phyloP scores from a whole-genome alignment of 1,140 invertebrate genomes.

The Drosophila lowei region DNA sequence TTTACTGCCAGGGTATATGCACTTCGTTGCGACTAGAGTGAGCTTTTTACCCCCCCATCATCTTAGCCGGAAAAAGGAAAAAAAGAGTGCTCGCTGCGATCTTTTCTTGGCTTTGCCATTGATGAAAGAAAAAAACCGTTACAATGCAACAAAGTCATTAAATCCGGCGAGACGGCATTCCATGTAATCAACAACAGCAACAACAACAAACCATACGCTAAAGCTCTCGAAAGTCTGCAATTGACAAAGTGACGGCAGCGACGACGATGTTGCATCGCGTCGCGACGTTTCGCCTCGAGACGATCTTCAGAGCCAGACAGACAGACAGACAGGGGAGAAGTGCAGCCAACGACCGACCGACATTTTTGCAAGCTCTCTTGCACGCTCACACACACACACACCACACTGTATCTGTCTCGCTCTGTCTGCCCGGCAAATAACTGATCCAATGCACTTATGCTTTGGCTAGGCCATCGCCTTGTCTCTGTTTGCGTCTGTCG shows the following conservation, averaged over 20 bases:
- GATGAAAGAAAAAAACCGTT: slow-evolving; percentile 73
- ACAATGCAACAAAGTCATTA: slow-evolving; percentile 74
- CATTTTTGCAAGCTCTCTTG: slow-evolving; percentile 72
- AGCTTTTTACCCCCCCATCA: no score
- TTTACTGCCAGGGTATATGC: no score
- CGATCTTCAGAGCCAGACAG: slow-evolving; percentile 30
- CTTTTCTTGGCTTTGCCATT: slow-evolving; percentile 52
- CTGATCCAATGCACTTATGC: slow-evolving; percentile 77
- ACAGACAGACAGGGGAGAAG: slow-evolving; percentile 3
- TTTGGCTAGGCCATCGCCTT: slow-evolving; percentile 47
- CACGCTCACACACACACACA: slow-evolving; percentile 36
- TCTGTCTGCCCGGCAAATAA: slow-evolving; percentile 63
- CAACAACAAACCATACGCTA: slow-evolving; percentile 33
- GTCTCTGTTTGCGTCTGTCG: slow-evolving; percentile 25
- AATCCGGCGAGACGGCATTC: slow-evolving; percentile 79
- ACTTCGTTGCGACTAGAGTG: no score
- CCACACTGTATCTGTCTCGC: slow-evolving; percentile 35
- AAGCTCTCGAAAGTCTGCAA: slow-evolving; percentile 52
- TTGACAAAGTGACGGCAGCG: slow-evolving; percentile 42
- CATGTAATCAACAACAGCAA: slow-evolving; percentile 66
- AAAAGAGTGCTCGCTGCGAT: slow-evolving; percentile 14
- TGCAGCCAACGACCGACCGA: slow-evolving; percentile 71
- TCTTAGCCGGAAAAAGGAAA: not conserved
- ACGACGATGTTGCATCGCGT: slow-evolving; percentile 41
- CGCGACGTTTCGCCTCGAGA: not conserved